Conservation (phyloP, 37 sponge, comb jelly and placozoan species). For the Bolinopsis microptera region DNA sequence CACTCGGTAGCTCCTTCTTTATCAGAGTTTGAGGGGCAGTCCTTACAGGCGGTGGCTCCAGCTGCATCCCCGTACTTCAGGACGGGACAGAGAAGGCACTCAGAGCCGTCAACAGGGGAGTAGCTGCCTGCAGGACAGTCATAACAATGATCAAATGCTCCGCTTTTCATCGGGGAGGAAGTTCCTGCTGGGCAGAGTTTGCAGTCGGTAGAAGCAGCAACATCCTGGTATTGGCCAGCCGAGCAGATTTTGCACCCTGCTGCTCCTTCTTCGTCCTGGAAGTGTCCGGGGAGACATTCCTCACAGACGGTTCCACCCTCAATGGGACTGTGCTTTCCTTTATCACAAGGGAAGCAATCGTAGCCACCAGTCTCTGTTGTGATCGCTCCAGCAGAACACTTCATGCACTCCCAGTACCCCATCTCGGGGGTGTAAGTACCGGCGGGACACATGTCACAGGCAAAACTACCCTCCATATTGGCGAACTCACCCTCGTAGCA, state of each 20-base stretch:
- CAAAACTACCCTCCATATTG: not conserved
- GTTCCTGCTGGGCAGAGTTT: slow-evolving; percentile 2
- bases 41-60: no score
- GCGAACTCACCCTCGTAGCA: slow-evolving; percentile 2
- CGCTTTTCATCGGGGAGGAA: not conserved
- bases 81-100: not conserved
- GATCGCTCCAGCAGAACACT: slow-evolving; percentile 9
- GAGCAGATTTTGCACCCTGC: slow-evolving; percentile 15
- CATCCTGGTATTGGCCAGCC: slow-evolving; percentile 18
- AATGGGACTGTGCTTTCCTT: not conserved
- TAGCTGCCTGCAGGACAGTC: not conserved
- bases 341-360: slow-evolving; percentile 4
- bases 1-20: no score
- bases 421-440: slow-evolving; percentile 1
- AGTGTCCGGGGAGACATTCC: slow-evolving; percentile 4
- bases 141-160: not conserved
- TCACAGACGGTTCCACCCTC: slow-evolving; percentile 38
- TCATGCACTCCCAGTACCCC: slow-evolving; percentile 29
- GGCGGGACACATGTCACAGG: slow-evolving; percentile 9
- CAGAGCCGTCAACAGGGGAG: not conserved
- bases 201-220: not conserved
- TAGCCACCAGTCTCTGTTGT: not conserved
- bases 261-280: slow-evolving; percentile 38
- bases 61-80: not conserved
- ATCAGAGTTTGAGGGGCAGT: no score